A percentile compares a stretch with the other conserved stretches of the same genome.
Evolutionary conservation across 2,888 invertebrate species (phyloP).

Genomic region (Drosophila nigricruria): DNA sequence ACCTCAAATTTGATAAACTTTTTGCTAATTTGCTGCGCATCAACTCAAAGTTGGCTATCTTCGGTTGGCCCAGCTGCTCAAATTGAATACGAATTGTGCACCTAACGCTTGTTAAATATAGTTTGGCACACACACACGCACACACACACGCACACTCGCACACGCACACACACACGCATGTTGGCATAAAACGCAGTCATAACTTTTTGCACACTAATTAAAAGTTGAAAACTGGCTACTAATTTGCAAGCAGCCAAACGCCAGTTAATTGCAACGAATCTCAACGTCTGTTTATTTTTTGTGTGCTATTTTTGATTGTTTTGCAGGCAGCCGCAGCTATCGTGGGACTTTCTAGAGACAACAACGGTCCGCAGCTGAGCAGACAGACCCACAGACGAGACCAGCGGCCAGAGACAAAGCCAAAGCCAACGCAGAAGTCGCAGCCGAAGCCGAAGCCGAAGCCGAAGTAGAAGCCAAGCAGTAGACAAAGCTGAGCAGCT

Average conservation of each 20-base stretch:
- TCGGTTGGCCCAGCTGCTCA: neutral
- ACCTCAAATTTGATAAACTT: conserved; percentile 13
- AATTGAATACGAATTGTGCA: conserved; percentile 14
- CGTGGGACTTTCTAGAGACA: conserved; percentile 57
- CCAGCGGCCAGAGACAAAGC: neutral
- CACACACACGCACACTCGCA: neutral
- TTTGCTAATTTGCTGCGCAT: conserved; percentile 5
- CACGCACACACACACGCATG: neutral
- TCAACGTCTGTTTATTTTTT: conserved; percentile 26
- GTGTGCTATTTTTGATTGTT: conserved; percentile 15
- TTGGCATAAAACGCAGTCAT: conserved; percentile 35
- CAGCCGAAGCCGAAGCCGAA: neutral
- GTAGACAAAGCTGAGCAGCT: neutral
- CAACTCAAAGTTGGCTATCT: conserved; percentile 5
- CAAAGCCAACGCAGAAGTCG: neutral
- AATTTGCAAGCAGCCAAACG: conserved; percentile 41
- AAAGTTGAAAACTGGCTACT: conserved; percentile 68
- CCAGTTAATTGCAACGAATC: conserved; percentile 65
- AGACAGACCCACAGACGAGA: conserved; percentile 3
- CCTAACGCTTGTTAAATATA: conserved; percentile 25
- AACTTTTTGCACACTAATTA: conserved; percentile 70
- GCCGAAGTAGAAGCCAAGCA: conserved; percentile 1
- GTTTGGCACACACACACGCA: conserved; percentile 11
- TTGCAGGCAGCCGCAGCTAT: conserved; percentile 55
- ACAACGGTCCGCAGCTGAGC: conserved; percentile 22